These are phyloP conservation scores for Xerus inauris DNA, from an alignment of 2,113 vertebrate genomes.

Conservation along the genomic window DNA sequence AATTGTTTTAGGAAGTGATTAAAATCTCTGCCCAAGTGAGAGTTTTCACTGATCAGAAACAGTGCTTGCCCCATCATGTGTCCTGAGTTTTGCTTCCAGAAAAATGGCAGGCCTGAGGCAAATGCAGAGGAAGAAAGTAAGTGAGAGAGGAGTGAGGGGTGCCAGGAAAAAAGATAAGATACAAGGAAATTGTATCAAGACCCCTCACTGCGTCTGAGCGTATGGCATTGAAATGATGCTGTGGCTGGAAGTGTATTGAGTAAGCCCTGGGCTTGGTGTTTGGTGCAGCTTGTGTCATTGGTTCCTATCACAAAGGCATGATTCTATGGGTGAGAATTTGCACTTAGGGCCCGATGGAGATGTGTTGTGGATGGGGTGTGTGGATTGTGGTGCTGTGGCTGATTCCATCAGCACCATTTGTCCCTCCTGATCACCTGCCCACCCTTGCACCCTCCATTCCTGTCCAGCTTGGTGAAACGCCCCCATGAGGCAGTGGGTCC, in stretches of 20 bases:
- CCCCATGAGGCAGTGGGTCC: background rate
- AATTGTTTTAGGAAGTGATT: background rate
- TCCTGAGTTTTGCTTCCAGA: background rate
- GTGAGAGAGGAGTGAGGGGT: background rate
- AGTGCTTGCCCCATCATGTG: background rate
- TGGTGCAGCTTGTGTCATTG: background rate
- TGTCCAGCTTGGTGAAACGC: background rate
- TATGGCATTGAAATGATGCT: background rate
- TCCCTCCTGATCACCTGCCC: background rate
- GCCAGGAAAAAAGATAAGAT: background rate
- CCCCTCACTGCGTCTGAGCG: accelerated
- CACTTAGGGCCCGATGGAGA: background rate
- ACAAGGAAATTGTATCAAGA: background rate
- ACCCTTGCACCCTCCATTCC: background rate
- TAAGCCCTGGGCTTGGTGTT: background rate
- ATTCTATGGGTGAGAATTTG: background rate
- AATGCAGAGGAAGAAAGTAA: slow-evolving; percentile 4
- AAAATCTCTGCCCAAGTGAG: background rate
- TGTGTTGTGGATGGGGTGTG: background rate
- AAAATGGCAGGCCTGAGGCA: background rate
- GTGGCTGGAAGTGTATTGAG: background rate
- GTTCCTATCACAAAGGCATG: background rate
- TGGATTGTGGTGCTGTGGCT: background rate
- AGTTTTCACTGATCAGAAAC: background rate
- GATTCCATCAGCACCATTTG: background rate